Evolutionary conservation across 2,113 vertebrate genomes (phyloP).

Genomic region (Mesitornis unicolor): DNA sequence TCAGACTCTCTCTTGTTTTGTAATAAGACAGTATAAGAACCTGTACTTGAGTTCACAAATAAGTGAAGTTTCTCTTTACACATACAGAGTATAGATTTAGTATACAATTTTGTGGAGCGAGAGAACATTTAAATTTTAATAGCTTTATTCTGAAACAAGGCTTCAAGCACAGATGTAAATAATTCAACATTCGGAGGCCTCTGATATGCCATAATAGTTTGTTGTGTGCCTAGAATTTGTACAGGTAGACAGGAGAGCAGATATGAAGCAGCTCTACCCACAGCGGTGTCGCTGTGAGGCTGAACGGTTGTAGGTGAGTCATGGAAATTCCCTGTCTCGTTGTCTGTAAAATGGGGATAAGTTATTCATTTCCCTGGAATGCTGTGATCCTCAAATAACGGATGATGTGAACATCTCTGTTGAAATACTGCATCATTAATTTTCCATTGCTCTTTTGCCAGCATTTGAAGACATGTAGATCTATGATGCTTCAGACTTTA

Average conservation of each 20-base stretch:
- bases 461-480: slow-evolving; percentile 25
- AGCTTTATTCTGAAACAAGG: slow-evolving; percentile 9
- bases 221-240: not conserved
- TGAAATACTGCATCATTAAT: slow-evolving; percentile 47
- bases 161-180: slow-evolving; percentile 16
- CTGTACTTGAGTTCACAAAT: not conserved
- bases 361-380: slow-evolving; percentile 12
- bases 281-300: not conserved
- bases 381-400: slow-evolving; percentile 36
- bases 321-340: not conserved
- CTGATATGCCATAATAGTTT: not conserved
- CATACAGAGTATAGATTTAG: not conserved
- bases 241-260: not conserved
- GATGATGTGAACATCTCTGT: slow-evolving; percentile 42
- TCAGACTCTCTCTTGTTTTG: not conserved
- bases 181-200: not conserved
- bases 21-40: not conserved
- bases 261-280: not conserved
- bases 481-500: slow-evolving; percentile 28
- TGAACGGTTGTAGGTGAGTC: not conserved
- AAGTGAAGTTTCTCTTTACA: not conserved
- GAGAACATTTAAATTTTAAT: slow-evolving; percentile 1
- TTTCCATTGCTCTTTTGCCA: slow-evolving; percentile 29
- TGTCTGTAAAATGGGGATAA: not conserved
- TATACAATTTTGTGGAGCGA: not conserved